A percentile compares a stretch with the other conserved stretches of the same genome.
Evolutionary conservation across 2,797 vertebrate genomes (phyloP).

Genomic region (Erethizon dorsatum): DNA sequence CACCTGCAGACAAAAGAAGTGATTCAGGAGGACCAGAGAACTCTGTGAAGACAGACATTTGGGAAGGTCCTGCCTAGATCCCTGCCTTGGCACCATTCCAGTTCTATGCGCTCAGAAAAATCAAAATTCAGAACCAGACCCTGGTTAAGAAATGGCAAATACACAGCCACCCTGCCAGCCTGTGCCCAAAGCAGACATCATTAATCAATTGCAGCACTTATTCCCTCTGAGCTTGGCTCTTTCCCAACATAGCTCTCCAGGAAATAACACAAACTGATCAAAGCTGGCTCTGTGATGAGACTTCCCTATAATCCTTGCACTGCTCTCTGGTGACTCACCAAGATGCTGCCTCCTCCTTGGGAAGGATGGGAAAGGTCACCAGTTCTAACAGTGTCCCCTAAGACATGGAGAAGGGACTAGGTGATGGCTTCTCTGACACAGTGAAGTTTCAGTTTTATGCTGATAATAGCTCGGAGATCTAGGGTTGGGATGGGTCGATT

Average conservation of each 20-base stretch:
- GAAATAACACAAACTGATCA: background rate
- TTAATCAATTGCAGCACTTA: background rate
- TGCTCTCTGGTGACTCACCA: background rate
- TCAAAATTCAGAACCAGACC: slow-evolving; percentile 42
- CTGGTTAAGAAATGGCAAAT: background rate
- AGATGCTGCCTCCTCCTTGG: background rate
- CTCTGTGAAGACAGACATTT: background rate
- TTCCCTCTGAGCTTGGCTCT: background rate
- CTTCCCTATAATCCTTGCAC: background rate
- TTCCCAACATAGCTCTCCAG: background rate
- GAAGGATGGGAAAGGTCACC: background rate
- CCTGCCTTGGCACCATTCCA: background rate
- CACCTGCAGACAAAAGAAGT: slow-evolving; percentile 86
- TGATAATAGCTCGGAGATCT: background rate
- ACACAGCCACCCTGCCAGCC: background rate
- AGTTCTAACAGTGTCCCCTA: background rate
- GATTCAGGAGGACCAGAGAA: background rate
- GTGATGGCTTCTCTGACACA: background rate
- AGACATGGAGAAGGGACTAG: background rate
- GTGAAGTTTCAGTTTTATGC: background rate
- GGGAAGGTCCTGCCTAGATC: background rate
- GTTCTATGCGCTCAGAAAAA: slow-evolving; percentile 19
- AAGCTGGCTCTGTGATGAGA: background rate
- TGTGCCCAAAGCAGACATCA: slow-evolving; percentile 64
- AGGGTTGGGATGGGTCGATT: background rate